phyloP scores from a whole-genome alignment of 2,113 vertebrate species.

The Gymnorhina tibicen region DNA sequence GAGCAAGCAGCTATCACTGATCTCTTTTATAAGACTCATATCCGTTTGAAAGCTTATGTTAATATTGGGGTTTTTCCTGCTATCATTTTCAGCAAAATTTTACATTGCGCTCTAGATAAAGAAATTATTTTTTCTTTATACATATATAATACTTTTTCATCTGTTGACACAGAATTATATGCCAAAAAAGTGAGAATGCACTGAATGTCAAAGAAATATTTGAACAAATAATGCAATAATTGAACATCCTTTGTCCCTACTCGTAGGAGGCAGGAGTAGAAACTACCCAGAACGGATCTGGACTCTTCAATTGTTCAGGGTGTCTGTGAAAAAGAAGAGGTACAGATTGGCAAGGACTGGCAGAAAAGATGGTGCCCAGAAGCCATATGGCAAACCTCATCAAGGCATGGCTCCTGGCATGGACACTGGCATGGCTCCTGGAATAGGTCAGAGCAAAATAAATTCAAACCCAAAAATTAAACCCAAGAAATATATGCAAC shows the following conservation, averaged over 20 bases:
- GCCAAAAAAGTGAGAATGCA: neutral
- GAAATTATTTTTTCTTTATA: neutral
- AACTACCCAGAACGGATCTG: neutral
- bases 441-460: neutral
- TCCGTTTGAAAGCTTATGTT: constrained; percentile 52
- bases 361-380: neutral
- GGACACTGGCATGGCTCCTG: neutral
- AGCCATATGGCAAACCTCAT: neutral
- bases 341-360: too few relatives aligned
- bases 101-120: constrained; percentile 3
- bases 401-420: too few relatives aligned
- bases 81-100: neutral
- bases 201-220: neutral
- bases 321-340: neutral
- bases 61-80: neutral
- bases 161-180: neutral
- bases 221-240: neutral
- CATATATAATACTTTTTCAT: neutral
- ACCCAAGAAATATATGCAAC: neutral
- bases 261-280: neutral
- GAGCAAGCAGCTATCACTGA: neutral
- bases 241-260: neutral
- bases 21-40: constrained; percentile 28
- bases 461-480: neutral
- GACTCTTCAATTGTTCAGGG: accelerated